Conservation (phyloP, 2,888 invertebrate genomes). For the Acanthosepion lycidas region DNA sequence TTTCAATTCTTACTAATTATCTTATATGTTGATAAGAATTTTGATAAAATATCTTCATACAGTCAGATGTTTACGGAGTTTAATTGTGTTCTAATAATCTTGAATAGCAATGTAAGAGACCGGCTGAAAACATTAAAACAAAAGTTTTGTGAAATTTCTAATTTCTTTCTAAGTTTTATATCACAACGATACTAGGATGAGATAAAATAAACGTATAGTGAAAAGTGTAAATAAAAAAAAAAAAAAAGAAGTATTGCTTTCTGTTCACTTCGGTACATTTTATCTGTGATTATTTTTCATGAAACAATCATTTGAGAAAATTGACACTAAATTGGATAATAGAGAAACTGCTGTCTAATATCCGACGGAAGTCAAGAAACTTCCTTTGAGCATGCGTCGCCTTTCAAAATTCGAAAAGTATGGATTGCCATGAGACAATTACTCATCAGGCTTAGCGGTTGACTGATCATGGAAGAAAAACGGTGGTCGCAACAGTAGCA, state of each 20-base stretch:
- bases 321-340: background rate
- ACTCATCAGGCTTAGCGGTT: too few relatives aligned
- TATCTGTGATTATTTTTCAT: background rate
- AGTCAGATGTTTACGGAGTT: too few relatives aligned
- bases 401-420: background rate
- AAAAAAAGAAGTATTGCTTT: background rate
- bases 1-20: too few relatives aligned
- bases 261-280: background rate
- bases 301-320: background rate
- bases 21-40: too few relatives aligned
- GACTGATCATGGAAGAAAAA: background rate
- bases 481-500: background rate
- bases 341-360: background rate
- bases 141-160: too few relatives aligned
- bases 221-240: background rate
- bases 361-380: background rate
- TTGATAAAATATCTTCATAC: too few relatives aligned
- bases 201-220: too few relatives aligned
- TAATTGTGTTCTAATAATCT: too few relatives aligned
- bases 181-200: too few relatives aligned
- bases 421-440: background rate
- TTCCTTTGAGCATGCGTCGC: background rate
- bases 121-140: too few relatives aligned
- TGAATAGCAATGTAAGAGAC: too few relatives aligned
- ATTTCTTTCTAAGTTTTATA: too few relatives aligned